Evolutionary conservation across 1,140 invertebrate species (phyloP), one percentile per base, ranked within the genome.

Genomic region (Trichonephila clavata): DNA sequence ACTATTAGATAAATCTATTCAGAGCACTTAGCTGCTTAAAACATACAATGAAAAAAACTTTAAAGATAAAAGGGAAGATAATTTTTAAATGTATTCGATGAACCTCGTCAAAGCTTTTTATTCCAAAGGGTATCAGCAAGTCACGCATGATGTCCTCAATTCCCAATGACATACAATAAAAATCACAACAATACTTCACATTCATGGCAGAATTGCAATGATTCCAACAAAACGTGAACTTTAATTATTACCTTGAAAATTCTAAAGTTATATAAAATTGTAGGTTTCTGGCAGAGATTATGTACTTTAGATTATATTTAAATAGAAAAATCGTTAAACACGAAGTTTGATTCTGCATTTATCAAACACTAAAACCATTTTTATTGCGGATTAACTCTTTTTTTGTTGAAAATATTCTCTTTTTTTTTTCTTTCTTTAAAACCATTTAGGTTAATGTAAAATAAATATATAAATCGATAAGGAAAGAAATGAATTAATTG

Each of bases 71-170:
- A 16, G 71, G 27, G 24, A 68, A 77, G 71, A 77, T 27, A 77
- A 18, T 39, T 77, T 24, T 6, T 77, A 16, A 77, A 77, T 77
- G 27, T 39, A 77, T 77, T 77, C 71, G 27, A 27, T 77, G 71
- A 77, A 77, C 71, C 71, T 77, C 18, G 24, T 77, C 71, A 77
- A 77, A 77, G 71, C 71, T 77, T 27, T 77, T 77, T 32, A 18
- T 77, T 77, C 71, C 32, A 77, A 24, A 32, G 71, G 71, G 71
- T 27, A 77, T 77, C 71, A 77, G 16, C 27, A 77, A 77, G 18
- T 18, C 71, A 77, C 18, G 71, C 71, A 77, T 77, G 71, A 77
- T 77, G 71, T 39, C 27, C 71, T 18, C 24, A 39, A 77, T 77
- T 32, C 32, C 71, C 71, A 77, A 32, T 77, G 71, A 77, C 71